Percentiles rank a stretch among this genome's conserved stretches.
phyloP scores from a whole-genome alignment of 2,113 vertebrate species.

The Amia ocellicauda region DNA sequence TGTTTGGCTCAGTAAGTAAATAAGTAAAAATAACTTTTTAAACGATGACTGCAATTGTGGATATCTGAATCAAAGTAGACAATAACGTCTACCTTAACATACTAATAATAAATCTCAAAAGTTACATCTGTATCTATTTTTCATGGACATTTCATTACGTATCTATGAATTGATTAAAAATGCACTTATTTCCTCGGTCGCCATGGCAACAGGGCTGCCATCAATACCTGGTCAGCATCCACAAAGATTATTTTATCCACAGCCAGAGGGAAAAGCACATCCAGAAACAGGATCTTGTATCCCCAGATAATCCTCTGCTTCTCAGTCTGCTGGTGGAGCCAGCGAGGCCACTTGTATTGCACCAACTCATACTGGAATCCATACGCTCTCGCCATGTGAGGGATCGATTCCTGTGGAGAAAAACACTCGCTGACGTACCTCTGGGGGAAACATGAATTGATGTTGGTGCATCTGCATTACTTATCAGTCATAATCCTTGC shows the following conservation, averaged over 20 bases:
- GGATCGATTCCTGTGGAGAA: constrained; percentile 79
- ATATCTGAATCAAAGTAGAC: too few species aligned
- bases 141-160: neutral
- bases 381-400: constrained; percentile 84
- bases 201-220: neutral
- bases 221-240: constrained; percentile 90
- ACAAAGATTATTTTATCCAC: constrained; percentile 98
- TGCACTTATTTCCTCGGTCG: too few species aligned
- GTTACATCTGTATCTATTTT: neutral
- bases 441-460: neutral
- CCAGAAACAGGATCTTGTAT: constrained; percentile 97
- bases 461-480: neutral
- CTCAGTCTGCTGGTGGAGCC: constrained; percentile 93
- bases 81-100: too few species aligned
- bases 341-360: constrained; percentile 93
- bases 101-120: too few species aligned
- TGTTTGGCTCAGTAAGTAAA: too few species aligned
- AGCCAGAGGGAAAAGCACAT: constrained; percentile 93
- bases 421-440: neutral
- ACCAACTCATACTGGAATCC: constrained; percentile 91
- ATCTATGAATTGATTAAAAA: neutral
- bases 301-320: constrained; percentile 98
- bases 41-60: too few species aligned
- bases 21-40: too few species aligned
- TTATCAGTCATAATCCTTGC: too few species aligned